Base-by-base conservation (phyloP, 2,797 vertebrate species). In the Phyllotis vaccarum region DNA sequence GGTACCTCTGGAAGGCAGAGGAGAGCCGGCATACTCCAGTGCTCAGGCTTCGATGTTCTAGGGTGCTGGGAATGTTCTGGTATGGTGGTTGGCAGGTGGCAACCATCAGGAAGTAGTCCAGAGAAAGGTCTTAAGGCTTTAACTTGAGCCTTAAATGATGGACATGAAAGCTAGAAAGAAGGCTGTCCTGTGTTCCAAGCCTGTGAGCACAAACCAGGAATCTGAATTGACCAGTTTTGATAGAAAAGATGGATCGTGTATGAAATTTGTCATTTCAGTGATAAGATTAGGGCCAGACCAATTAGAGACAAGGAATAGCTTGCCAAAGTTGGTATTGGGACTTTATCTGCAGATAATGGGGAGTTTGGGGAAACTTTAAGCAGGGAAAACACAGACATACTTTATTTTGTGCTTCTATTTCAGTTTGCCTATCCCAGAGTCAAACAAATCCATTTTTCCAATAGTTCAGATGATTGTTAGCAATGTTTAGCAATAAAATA, bases 141-240 rank as follows among this genome's bases (percentile, higher is more conserved):
- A 92, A 93, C 88, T 89, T 89, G 76, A 94, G 34, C 82, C 89
- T 86, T 95, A 40, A 79, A 92, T 58, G 81, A 92, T 52, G 66
- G 29, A 52, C 9, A 2, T 27, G 12, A 34, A 11, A 80, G 82
- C 86, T 34, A 7, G 72, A 49, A 37, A 93, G 29, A 74, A 74
- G 60, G 37, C 46, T 3, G 80, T 87, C 29, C 40, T 1, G 27
- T 76, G 83, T 17, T 16, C 22, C n/a, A 54, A 82, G 54, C 56
- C 46, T 49, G 9, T 21, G 6, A 40, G 46, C 13, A 40, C 17
- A 0, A 11, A 43, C 34, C 37, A 72, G 14, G 52, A 90, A 58
- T 83, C 68, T 66, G 40, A 86, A 31, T 46, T 40, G 54, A 49
- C 56, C 62, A 52, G 37, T 24, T 94, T 88, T 93, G 88, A 12